Conservation (phyloP, 2,888 invertebrate species). For the Frankliniella fusca region DNA sequence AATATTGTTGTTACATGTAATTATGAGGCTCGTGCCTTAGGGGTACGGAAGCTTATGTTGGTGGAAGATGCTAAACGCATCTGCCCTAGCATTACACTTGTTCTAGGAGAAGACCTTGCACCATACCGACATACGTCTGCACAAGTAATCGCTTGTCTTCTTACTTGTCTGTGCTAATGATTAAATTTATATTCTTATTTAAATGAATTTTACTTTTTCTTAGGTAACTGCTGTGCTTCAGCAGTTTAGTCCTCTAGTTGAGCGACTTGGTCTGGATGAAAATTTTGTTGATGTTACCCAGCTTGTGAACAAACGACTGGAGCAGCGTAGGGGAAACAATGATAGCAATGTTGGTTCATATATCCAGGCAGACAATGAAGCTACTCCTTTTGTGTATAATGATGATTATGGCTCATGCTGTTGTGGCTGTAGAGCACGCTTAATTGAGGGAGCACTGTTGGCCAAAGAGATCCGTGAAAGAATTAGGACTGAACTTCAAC, state of each 20-base stretch:
- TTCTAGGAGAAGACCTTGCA: conserved; percentile 78
- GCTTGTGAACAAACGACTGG: conserved; percentile 48
- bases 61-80: conserved; percentile 67
- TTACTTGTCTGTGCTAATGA: too few species aligned
- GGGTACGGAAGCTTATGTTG: conserved; percentile 73
- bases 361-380: conserved; percentile 36
- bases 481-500: conserved; percentile 58
- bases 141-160: conserved; percentile 45
- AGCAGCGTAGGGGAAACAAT: neutral
- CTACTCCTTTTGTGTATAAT: conserved; percentile 34
- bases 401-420: conserved; percentile 51
- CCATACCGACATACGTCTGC: conserved; percentile 74
- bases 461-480: conserved; percentile 71
- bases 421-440: conserved; percentile 69
- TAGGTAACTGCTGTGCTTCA: conserved; percentile 63
- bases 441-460: conserved; percentile 67
- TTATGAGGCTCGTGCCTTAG: conserved; percentile 70
- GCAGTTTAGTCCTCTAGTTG: conserved; percentile 68
- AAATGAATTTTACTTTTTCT: neutral
- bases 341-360: neutral
- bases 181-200: too few species aligned
- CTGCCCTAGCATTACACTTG: conserved; percentile 70
- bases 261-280: conserved; percentile 80
- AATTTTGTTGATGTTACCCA: conserved; percentile 77
- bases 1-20: conserved; percentile 80